These are phyloP conservation scores for Zeugodacus cucurbitae DNA, from an alignment of 1,140 invertebrate species.

Conservation along the genomic window DNA sequence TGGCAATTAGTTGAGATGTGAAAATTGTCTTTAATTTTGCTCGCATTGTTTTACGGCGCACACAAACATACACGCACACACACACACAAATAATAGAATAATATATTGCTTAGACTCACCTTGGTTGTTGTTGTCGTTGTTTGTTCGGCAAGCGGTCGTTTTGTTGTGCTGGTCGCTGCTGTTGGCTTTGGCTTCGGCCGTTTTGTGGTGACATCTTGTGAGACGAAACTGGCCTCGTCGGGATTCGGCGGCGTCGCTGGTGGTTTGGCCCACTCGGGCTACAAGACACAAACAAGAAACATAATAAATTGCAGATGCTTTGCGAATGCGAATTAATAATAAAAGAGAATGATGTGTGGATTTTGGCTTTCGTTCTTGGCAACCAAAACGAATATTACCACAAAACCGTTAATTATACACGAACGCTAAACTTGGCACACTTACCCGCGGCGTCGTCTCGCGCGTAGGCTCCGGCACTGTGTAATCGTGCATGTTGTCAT, in stretches of 20 bases:
- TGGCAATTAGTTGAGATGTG: not conserved
- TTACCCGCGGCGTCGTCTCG: slow-evolving; percentile 74
- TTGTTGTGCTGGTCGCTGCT: slow-evolving; percentile 50
- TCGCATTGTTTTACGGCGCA: not conserved
- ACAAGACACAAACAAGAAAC: slow-evolving; percentile 45
- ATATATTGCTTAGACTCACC: slow-evolving; percentile 42
- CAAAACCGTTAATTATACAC: not conserved
- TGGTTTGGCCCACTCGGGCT: slow-evolving; percentile 79
- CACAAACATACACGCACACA: too few species aligned
- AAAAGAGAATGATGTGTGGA: not conserved
- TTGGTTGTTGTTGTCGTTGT: slow-evolving; percentile 59
- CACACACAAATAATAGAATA: not conserved
- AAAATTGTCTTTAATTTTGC: not conserved
- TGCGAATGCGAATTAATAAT: slow-evolving; percentile 28
- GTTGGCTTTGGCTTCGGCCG: slow-evolving; percentile 59
- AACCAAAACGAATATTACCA: not conserved
- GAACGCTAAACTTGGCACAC: slow-evolving; percentile 37
- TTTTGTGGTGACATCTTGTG: slow-evolving; percentile 59
- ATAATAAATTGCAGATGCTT: slow-evolving; percentile 17
- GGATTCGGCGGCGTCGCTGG: slow-evolving; percentile 71
- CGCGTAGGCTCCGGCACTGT: slow-evolving; percentile 75
- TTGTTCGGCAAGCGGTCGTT: slow-evolving; percentile 51
- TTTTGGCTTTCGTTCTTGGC: not conserved
- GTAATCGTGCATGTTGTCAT: slow-evolving; percentile 80
- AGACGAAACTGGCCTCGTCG: slow-evolving; percentile 57